phyloP scores from a whole-genome alignment of 1,140 invertebrate species.

The Scylla paramamosain region DNA sequence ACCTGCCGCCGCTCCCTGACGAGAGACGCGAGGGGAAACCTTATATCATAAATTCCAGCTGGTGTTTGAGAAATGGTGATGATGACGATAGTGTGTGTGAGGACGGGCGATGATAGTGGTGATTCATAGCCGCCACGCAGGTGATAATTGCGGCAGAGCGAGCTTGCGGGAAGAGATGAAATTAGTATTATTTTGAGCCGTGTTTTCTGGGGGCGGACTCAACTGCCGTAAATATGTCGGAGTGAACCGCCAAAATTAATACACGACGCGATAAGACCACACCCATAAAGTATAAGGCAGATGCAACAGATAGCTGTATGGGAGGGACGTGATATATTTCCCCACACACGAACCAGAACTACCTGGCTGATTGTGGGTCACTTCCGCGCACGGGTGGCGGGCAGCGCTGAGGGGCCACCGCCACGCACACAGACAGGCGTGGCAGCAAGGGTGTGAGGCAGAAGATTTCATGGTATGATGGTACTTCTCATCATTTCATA shows the following conservation, averaged over 20 bases:
- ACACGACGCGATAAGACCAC: slow-evolving; percentile 1
- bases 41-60: not conserved
- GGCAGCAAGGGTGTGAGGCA: too few relatives aligned
- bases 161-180: not conserved
- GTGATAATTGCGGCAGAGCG: slow-evolving; percentile 38
- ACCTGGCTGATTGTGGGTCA: not conserved
- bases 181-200: not conserved
- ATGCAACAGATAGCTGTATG: slow-evolving; percentile 1
- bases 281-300: slow-evolving; percentile 22
- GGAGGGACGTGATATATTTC: not conserved
- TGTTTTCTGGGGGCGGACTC: slow-evolving; percentile 6
- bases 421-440: not conserved
- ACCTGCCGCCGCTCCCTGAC: not conserved
- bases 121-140: slow-evolving; percentile 41
- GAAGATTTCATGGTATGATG: too few relatives aligned
- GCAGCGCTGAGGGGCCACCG: not conserved
- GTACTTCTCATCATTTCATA: too few relatives aligned
- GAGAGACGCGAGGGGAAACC: not conserved
- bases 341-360: not conserved
- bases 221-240: not conserved
- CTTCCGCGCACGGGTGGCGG: not conserved
- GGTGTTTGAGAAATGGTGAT: not conserved
- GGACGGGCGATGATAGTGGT: slow-evolving; percentile 45
- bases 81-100: not conserved
- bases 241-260: not conserved